Evolutionary conservation across 1,140 invertebrate genomes (phyloP).

Genomic region (Callitettix versicolor): DNA sequence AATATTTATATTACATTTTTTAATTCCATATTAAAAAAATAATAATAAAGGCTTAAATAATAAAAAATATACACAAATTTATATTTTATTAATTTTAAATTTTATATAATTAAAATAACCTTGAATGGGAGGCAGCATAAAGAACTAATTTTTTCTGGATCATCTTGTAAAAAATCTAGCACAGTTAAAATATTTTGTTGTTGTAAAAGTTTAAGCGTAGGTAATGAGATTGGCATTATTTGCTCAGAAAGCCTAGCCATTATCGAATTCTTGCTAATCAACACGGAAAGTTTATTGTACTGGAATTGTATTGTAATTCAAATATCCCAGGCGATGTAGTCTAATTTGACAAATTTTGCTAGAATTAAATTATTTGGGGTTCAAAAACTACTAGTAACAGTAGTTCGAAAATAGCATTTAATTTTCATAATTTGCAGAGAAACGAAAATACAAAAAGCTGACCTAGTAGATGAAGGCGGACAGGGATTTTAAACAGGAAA

Average conservation of each 20-base stretch:
- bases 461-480: too few species aligned
- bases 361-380: neutral
- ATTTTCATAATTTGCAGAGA: neutral
- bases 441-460: too few species aligned
- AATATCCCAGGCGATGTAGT: neutral
- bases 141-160: slow-evolving; percentile 34
- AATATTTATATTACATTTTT: too few species aligned
- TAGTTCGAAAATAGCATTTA: neutral
- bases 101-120: slow-evolving; percentile 32
- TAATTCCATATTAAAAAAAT: too few species aligned
- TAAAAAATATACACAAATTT: too few species aligned
- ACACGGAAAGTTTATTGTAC: slow-evolving; percentile 8
- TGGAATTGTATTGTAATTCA: slow-evolving; percentile 1
- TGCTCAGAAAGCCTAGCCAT: slow-evolving; percentile 4
- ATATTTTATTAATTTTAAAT: slow-evolving; percentile 1
- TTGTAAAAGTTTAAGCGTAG: slow-evolving; percentile 37
- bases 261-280: neutral
- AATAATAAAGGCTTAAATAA: too few species aligned
- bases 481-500: too few species aligned
- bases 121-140: slow-evolving; percentile 34
- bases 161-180: slow-evolving; percentile 45
- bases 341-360: neutral
- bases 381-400: neutral
- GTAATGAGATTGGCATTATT: slow-evolving; percentile 33
- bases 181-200: slow-evolving; percentile 42